Conservation (phyloP, 2,113 vertebrate genomes). For the Tricholaema leucomelas region DNA sequence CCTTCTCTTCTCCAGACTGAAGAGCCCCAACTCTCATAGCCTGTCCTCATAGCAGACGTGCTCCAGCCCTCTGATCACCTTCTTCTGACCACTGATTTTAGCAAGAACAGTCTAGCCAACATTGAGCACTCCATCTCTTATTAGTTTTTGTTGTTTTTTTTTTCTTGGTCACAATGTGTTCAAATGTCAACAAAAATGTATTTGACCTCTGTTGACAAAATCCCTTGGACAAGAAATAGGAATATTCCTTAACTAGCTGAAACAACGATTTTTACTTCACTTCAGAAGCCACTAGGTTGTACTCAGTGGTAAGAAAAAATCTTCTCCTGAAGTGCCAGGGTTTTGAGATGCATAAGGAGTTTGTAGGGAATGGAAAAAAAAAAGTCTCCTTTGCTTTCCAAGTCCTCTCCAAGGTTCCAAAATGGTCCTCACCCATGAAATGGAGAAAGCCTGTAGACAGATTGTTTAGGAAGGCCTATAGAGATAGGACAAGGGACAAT, state of each 20-base stretch:
- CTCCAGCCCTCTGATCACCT: too few relatives aligned
- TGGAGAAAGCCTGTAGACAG: too few relatives aligned
- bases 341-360: neutral
- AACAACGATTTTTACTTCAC: neutral
- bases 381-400: neutral
- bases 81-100: neutral
- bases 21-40: too few relatives aligned
- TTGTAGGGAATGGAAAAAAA: neutral
- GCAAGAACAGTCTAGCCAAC: neutral
- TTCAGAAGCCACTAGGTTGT: neutral
- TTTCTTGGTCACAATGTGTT: neutral
- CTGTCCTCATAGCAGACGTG: too few relatives aligned
- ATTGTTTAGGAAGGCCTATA: too few relatives aligned
- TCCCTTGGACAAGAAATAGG: neutral
- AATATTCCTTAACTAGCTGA: conserved; percentile 35
- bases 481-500: too few relatives aligned
- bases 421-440: neutral
- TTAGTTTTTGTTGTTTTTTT: neutral
- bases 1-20: too few relatives aligned
- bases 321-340: neutral
- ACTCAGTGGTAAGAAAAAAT: neutral
- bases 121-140: neutral
- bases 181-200: conserved; percentile 18
- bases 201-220: conserved; percentile 33
- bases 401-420: neutral